Base-by-base conservation (phyloP, 2,797 vertebrate genomes). In the Urocyon cinereoargenteus region DNA sequence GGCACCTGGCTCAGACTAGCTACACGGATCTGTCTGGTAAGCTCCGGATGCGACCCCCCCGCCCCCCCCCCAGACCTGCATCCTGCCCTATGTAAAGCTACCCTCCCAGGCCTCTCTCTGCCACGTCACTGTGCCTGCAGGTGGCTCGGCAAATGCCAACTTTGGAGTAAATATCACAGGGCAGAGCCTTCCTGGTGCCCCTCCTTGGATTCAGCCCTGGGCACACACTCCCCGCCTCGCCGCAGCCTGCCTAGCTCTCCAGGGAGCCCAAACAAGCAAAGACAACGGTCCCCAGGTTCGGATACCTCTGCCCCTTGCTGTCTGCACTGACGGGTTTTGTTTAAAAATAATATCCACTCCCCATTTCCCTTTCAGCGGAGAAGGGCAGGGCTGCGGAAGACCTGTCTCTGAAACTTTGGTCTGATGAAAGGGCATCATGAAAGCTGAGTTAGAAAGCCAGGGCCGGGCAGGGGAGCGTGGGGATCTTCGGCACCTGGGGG, bases 141-240 rank as follows among this genome's bases (percentile, higher is more conserved):
- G 94, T 72, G 55, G 92, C 83, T 97, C 89, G 73, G 97, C 86
- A 97, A 96, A 95, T 91, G 97, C 97, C 95, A 97, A 78, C 87
- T 11, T 5, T 0, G 96, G n/a, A 53, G 96, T 90, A 95, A 97
- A 97, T 97, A 95, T 97, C 97, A 98, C 73, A 55, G 86, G 62
- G 51, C 53, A 53, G 51, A n/a, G 72, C 40, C 81, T n/a, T 26
- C 84, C 72, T 2, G 3, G 59, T 28, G 36, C 34, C 51, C 59
- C 45, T 21, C 49, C 87, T 93, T 9, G 45, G 64, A 10, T 11
- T 45, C 4, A 94, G 95, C 61, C 87, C 81, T 88, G 90, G 95
- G 90, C 93, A 91, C 78, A 95, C 51, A 22, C n/a, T 5, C 40
- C 57, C 61, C 34, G 2, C 31, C 86, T 28, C 66, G 15, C 78